Evolutionary conservation across 2,888 invertebrate species (phyloP).

Genomic region (Synanthedon tipuliformis): DNA sequence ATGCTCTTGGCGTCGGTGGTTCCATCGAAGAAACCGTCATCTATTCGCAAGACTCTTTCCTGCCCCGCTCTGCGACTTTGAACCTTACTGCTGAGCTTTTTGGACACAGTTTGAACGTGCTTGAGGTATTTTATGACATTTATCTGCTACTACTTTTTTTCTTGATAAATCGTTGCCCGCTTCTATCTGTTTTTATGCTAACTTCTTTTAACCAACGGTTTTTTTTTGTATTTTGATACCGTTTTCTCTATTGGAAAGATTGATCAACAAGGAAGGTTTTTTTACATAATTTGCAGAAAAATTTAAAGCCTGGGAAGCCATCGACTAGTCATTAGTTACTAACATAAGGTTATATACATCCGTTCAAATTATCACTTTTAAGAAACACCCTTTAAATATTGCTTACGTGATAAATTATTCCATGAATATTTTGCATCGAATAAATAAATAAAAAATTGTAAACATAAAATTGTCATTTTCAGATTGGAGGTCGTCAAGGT

Average conservation of each 20-base stretch:
- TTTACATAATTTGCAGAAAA: no score
- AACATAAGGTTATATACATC: no score
- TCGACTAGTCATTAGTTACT: no score
- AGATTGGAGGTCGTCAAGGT: constrained; percentile 79
- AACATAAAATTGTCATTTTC: background rate
- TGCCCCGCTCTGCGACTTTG: constrained; percentile 78
- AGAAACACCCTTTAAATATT: no score
- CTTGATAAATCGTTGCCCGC: background rate
- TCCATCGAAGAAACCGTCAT: constrained; percentile 79
- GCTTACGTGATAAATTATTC: no score
- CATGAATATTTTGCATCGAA: no score
- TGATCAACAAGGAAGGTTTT: no score
- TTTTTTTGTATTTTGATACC: no score
- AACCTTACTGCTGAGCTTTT: constrained; percentile 84
- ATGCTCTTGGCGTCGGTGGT: constrained; percentile 77
- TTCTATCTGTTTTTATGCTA: background rate
- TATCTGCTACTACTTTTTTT: background rate
- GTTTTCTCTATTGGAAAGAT: background rate
- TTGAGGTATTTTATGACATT: constrained; percentile 68
- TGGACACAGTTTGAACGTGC: constrained; percentile 80
- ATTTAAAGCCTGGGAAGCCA: no score
- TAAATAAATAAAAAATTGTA: no score
- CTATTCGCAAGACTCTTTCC: constrained; percentile 84
- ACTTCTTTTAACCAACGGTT: background rate
- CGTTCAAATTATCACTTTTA: no score